Base-by-base conservation (phyloP, 2,797 vertebrate genomes). In the Moxostoma hubbsi region DNA sequence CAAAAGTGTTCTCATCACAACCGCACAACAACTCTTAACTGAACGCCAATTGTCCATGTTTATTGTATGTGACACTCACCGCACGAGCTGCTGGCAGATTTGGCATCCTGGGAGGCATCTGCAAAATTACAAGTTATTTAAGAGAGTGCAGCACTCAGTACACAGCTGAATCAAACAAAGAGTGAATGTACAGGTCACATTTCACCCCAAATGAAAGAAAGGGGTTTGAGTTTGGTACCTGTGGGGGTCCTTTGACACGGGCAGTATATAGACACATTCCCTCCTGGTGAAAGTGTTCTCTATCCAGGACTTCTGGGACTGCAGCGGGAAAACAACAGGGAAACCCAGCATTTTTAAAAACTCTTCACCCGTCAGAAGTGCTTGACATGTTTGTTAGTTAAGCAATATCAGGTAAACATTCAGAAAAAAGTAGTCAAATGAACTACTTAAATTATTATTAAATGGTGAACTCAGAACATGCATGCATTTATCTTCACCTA, bases 261-360 rank as follows among this genome's bases (percentile, higher is more conserved):
- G 97, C 93, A 99, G 96, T 92, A 99, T 98, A 89, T 99, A 98
- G 79, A 97, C 95, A 93, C 98, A 99, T 96, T 99, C 98, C 93
- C 98, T 96, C 95, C 97, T 99, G 89, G 94, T 97, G 95, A 99
- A 98, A 94, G 96, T 97, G 91, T 93, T 97, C 96, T 99, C 98
- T 97, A 99, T 99, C 98, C 98, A 99, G 95, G 98, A 95, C 97
- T 98, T 99, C 96, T 99, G 97, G 96, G 97, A 98, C 97, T 99
- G 92, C 71, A 89, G 49, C 87, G 24, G 93, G 36, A 36, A 36
- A 86, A 59, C 50, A 85, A 43, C 77, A 84, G 5, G n/a, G 15
- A 58, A 58, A 58, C 36, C 24, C 24, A 57, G 15, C 24, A 36
- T 36, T 36, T 36, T 36, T 36, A 57, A 5, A 57, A 16, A 54